A percentile compares a stretch with the other conserved stretches of the same genome.
Evolutionary conservation across 2,797 vertebrate species (phyloP).

Genomic region (Odontamblyopus rebecca): DNA sequence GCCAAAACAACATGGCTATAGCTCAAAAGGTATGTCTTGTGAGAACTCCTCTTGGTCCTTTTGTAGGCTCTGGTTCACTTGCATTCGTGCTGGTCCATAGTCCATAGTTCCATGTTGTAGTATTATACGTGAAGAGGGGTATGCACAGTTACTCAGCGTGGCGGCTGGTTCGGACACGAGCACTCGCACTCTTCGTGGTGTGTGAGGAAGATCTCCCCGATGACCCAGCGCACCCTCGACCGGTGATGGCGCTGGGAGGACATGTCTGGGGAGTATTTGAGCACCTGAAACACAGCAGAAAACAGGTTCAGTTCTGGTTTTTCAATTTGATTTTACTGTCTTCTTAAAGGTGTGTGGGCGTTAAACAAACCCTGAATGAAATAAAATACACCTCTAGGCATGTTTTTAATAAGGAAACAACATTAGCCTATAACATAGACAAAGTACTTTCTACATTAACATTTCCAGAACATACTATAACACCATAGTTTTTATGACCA

Average conservation of each 20-base stretch:
- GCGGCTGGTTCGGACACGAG: conserved; percentile 87
- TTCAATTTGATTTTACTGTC: too few relatives aligned
- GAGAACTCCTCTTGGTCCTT: neutral
- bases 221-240: conserved; percentile 80
- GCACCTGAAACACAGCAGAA: conserved; percentile 78
- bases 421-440: too few relatives aligned
- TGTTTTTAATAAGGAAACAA: too few relatives aligned
- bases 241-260: conserved; percentile 62
- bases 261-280: conserved; percentile 86
- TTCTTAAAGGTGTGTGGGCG: too few relatives aligned
- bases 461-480: too few relatives aligned
- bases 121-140: conserved; percentile 33
- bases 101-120: conserved; percentile 25
- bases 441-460: too few relatives aligned
- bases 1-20: conserved; percentile 13
- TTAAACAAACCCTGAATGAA: too few relatives aligned
- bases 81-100: conserved; percentile 43
- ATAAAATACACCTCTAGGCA: too few relatives aligned
- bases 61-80: conserved; percentile 24
- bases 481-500: too few relatives aligned
- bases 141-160: conserved; percentile 81
- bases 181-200: conserved; percentile 95
- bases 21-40: conserved; percentile 9
- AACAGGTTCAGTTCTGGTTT: neutral
- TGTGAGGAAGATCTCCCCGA: conserved; percentile 90